Conservation (phyloP, 2,113 vertebrate genomes). For the Diadophis punctatus region DNA sequence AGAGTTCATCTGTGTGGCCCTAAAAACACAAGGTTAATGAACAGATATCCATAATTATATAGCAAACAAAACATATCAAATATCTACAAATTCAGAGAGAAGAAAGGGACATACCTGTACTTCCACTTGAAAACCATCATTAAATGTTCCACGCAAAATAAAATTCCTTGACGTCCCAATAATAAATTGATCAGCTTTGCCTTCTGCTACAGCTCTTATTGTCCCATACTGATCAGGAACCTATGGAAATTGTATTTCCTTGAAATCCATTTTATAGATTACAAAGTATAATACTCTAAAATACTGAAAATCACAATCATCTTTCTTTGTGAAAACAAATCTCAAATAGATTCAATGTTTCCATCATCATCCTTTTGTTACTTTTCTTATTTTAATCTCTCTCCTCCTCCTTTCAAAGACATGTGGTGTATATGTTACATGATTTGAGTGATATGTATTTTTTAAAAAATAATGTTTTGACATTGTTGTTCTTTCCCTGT, state of each 20-base stretch:
- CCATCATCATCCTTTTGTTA: neutral
- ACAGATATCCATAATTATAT: neutral
- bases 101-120: slow-evolving; percentile 80
- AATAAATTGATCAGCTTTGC: slow-evolving; percentile 90
- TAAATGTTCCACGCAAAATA: slow-evolving; percentile 92
- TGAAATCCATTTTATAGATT: slow-evolving; percentile 15
- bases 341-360: neutral
- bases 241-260: slow-evolving; percentile 63
- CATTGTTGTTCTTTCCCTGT: too few relatives aligned
- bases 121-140: slow-evolving; percentile 89
- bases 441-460: neutral
- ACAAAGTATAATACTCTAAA: neutral
- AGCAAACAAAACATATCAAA: neutral
- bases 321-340: neutral
- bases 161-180: slow-evolving; percentile 95
- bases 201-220: slow-evolving; percentile 92
- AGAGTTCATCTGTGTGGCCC: slow-evolving; percentile 98
- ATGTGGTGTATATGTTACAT: neutral
- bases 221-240: slow-evolving; percentile 95
- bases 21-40: slow-evolving; percentile 46
- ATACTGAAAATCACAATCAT: neutral
- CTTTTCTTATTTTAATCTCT: neutral
- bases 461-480: neutral
- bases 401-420: neutral
- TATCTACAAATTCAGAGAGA: neutral